Percentiles rank a stretch among this genome's conserved stretches.
Conservation (phyloP, 2,888 invertebrate species). For the Crossocerus cetratus region DNA sequence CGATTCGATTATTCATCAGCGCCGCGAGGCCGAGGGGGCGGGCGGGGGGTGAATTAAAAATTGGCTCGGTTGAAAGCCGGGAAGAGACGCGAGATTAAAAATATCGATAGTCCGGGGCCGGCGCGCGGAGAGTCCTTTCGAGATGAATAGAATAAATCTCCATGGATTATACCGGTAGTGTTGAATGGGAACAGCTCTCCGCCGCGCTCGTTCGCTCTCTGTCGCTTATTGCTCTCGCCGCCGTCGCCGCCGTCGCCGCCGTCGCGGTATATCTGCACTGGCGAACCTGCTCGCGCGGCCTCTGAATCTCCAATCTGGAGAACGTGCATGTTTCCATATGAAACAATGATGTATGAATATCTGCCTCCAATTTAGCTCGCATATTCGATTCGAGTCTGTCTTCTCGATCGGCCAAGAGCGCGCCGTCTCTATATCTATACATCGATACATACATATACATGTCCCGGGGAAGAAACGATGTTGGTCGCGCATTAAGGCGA, state of each 20-base stretch:
- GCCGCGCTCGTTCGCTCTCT: background rate
- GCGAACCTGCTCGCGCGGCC: slow-evolving; percentile 3
- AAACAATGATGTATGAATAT: too few relatives aligned
- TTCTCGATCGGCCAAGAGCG: too few relatives aligned
- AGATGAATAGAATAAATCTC: slow-evolving; percentile 48
- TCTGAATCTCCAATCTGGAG: too few relatives aligned
- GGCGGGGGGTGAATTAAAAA: slow-evolving; percentile 27
- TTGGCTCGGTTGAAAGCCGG: slow-evolving; percentile 34
- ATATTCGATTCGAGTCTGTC: too few relatives aligned
- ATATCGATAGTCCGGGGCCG: slow-evolving; percentile 39
- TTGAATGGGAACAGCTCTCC: slow-evolving; percentile 30
- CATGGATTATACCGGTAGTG: slow-evolving; percentile 47
- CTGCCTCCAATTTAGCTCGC: too few relatives aligned
- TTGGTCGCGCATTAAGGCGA: background rate
- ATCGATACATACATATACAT: too few relatives aligned
- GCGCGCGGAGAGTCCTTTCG: slow-evolving; percentile 36
- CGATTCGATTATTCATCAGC: slow-evolving; percentile 5
- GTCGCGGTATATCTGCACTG: too few relatives aligned
- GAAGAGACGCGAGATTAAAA: slow-evolving; percentile 6
- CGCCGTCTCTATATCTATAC: too few relatives aligned
- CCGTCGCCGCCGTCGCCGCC: too few relatives aligned
- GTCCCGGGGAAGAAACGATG: too few relatives aligned
- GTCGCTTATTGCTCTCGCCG: slow-evolving; percentile 36
- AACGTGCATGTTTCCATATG: too few relatives aligned
- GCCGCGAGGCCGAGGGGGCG: too few relatives aligned